Conservation (phyloP, 2,888 invertebrate species). For the Allophyes oxyacanthae region DNA sequence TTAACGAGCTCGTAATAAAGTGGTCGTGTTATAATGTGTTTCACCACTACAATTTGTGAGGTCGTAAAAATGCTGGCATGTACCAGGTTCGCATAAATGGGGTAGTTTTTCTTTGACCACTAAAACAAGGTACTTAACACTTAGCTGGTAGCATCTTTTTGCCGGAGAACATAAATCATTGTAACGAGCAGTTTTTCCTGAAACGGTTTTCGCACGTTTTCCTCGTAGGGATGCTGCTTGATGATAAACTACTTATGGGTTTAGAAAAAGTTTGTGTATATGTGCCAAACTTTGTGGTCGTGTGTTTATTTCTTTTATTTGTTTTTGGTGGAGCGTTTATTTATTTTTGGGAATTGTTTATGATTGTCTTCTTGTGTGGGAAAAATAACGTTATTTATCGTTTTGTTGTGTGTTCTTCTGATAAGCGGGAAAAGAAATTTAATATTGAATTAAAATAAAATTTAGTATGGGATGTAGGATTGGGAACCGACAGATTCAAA, state of each 20-base stretch:
- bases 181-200: constrained; percentile 77
- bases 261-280: constrained; percentile 54
- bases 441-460: too few species aligned
- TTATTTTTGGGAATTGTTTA: constrained; percentile 32
- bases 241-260: constrained; percentile 56
- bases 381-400: constrained; percentile 1
- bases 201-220: constrained; percentile 81
- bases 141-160: constrained; percentile 75
- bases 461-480: too few species aligned
- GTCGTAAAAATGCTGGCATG: constrained; percentile 44
- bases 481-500: too few species aligned
- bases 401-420: neutral
- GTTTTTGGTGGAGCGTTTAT: constrained; percentile 38
- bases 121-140: constrained; percentile 66
- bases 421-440: too few species aligned
- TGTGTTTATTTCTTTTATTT: constrained; percentile 45
- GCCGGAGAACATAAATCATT: constrained; percentile 79
- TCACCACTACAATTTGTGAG: constrained; percentile 38
- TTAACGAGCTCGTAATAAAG: constrained; percentile 31
- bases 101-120: constrained; percentile 69
- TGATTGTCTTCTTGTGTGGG: constrained; percentile 11
- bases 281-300: constrained; percentile 44
- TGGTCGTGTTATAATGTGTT: constrained; percentile 11
- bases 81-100: constrained; percentile 59
- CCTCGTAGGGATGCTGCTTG: constrained; percentile 62